phyloP scores from a whole-genome alignment of 2,888 invertebrate genomes.

The Nysson spinosus region DNA sequence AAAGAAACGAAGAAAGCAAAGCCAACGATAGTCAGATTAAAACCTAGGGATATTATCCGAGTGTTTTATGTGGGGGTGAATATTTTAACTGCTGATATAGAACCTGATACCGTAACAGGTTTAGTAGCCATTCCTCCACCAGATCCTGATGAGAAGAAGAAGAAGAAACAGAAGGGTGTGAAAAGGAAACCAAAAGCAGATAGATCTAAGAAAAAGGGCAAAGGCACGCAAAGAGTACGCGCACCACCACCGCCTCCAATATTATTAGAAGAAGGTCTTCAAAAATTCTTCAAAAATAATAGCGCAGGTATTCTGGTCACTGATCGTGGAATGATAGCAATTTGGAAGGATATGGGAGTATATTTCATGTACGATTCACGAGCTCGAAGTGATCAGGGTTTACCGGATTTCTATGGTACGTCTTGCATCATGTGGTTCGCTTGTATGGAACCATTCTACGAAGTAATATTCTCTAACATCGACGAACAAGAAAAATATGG shows the following conservation, averaged over 20 bases:
- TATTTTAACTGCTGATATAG: constrained; percentile 68
- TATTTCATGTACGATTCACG: constrained; percentile 71
- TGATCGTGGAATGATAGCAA: constrained; percentile 61
- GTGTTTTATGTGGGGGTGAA: constrained; percentile 70
- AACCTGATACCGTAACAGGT: constrained; percentile 60
- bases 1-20: constrained; percentile 58
- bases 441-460: constrained; percentile 66
- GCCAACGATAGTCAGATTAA: constrained; percentile 45
- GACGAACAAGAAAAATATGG: constrained; percentile 65
- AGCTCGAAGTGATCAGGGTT: constrained; percentile 57
- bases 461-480: constrained; percentile 63
- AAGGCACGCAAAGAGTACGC: constrained; percentile 27
- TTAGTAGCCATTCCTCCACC: constrained; percentile 62
- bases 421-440: constrained; percentile 73
- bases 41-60: constrained; percentile 65
- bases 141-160: constrained; percentile 59
- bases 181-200: constrained; percentile 11
- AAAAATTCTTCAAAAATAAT: constrained; percentile 67
- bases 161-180: constrained; percentile 46
- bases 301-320: constrained; percentile 67
- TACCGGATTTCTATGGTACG: constrained; percentile 49
- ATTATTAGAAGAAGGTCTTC: constrained; percentile 64
- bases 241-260: constrained; percentile 60
- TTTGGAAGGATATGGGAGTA: constrained; percentile 71
- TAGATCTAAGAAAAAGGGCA: constrained; percentile 18